Conservation (phyloP, 2,113 vertebrate species). For the Gavia stellata region DNA sequence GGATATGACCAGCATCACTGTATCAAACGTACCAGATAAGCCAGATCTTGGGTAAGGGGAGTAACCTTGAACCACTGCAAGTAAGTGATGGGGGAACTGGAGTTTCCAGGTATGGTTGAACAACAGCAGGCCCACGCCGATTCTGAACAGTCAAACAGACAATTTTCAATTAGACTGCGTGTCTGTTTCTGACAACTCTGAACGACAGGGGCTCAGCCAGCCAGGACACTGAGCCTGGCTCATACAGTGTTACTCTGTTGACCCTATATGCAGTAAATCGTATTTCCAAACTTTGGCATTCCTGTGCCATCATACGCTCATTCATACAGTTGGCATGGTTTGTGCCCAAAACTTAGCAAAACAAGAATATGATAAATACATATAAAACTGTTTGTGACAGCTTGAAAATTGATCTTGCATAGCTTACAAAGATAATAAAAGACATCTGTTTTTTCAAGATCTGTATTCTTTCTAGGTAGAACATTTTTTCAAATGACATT, state of each 20-base stretch:
- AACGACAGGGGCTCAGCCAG: rapidly evolving
- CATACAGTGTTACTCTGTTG: background rate
- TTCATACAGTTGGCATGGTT: background rate
- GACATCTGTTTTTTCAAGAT: background rate
- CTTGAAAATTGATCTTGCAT: background rate
- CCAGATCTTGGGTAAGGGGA: background rate
- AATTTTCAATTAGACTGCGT: background rate
- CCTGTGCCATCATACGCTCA: background rate
- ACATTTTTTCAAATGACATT: background rate
- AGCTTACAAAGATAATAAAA: background rate
- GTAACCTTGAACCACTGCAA: background rate
- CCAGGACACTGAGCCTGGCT: background rate
- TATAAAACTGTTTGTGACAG: background rate
- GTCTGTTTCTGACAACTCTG: background rate
- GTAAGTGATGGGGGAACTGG: background rate
- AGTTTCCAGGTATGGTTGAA: background rate
- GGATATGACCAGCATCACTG: background rate
- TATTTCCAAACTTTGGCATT: background rate
- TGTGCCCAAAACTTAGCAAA: background rate
- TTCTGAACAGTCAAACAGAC: background rate
- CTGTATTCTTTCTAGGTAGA: background rate
- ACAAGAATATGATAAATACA: background rate
- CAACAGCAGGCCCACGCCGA: background rate
- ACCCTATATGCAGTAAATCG: background rate
- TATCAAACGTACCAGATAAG: background rate